Base-by-base conservation (phyloP, 2,797 vertebrate species). In the Lutjanus argentimaculatus region DNA sequence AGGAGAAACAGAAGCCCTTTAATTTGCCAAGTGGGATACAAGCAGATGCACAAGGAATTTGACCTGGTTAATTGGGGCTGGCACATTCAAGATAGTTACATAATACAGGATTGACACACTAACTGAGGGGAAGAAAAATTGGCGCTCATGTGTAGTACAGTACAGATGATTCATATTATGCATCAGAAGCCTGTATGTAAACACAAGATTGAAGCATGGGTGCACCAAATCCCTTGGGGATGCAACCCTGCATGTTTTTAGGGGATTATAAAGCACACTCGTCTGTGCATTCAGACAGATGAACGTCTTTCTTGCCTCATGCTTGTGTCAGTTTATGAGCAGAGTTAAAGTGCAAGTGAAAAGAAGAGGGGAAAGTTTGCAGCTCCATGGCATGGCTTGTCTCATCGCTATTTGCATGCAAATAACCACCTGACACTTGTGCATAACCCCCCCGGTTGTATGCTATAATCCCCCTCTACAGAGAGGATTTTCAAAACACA, bases 31-130 rank as follows among this genome's bases (percentile, higher is more conserved):
- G 62, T 57, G 59, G 85, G 69, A 67, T 55, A 57, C 51, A 85
- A 85, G 57, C 73, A 70, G 77, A 85, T 67, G 80, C 67, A 82
- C 51, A 12, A 53, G 64, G 64, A 84, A 74, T 82, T 61, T 86
- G 78, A 90, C 88, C 87, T 72, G 84, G 80, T 87, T 88, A 82
- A 83, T 77, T 77, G 67, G 72, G 19, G 65, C 62, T 86, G 84
- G 72, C 72, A 58, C 70, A 72, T 70, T 14, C 0, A 1, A 62
- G 57, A 56, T 43, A 2, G 86, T 86, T 89, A 81, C 71, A 51
- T 82, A 85, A 89, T 48, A 21, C 62, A 59, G 75, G 79, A 85
- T 46, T 88, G 88, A 91, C 87, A 91, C 77, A 85, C 30, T 83
- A 68, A 86, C 59, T 65, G 74, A 72, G 42, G 36, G 56, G 30